Evolutionary conservation across 2,888 invertebrate genomes (phyloP).

Genomic region (Thymelicus acteon): DNA sequence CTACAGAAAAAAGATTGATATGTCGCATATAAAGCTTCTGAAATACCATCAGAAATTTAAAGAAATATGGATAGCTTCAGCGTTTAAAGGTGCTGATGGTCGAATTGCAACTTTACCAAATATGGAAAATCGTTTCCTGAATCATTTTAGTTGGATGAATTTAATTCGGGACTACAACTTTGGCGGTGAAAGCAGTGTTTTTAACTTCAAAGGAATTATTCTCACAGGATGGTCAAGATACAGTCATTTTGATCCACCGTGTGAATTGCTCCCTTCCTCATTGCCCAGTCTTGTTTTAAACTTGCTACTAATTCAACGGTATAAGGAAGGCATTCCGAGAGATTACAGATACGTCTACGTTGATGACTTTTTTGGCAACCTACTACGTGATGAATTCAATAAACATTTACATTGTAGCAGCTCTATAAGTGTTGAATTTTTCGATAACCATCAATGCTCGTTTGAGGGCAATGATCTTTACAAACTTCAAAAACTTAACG

Average conservation of each 20-base stretch:
- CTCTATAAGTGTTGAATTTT: slow-evolving; percentile 38
- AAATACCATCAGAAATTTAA: slow-evolving; percentile 80
- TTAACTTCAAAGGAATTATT: slow-evolving; percentile 86
- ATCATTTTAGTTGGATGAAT: slow-evolving; percentile 89
- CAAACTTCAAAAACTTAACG: slow-evolving; percentile 42
- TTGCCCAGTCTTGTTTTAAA: slow-evolving; percentile 87
- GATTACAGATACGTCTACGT: slow-evolving; percentile 37
- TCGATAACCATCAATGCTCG: slow-evolving; percentile 49
- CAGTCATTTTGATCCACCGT: slow-evolving; percentile 87
- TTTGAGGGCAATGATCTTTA: slow-evolving; percentile 52
- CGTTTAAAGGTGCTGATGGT: slow-evolving; percentile 92
- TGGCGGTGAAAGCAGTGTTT: slow-evolving; percentile 52
- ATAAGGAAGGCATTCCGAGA: slow-evolving; percentile 50
- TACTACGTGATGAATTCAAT: slow-evolving; percentile 48
- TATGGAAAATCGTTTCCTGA: slow-evolving; percentile 87
- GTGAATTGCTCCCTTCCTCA: slow-evolving; percentile 86
- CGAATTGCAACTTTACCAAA: slow-evolving; percentile 79
- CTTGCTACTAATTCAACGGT: slow-evolving; percentile 75
- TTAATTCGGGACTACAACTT: slow-evolving; percentile 80
- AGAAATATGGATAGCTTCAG: slow-evolving; percentile 91
- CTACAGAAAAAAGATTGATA: slow-evolving; percentile 71
- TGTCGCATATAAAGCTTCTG: slow-evolving; percentile 56
- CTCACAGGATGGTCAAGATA: slow-evolving; percentile 91
- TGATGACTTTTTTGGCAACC: slow-evolving; percentile 47
- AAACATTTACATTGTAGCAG: slow-evolving; percentile 48